Conservation (phyloP, 2,797 vertebrate genomes). For the Myotis planiceps region DNA sequence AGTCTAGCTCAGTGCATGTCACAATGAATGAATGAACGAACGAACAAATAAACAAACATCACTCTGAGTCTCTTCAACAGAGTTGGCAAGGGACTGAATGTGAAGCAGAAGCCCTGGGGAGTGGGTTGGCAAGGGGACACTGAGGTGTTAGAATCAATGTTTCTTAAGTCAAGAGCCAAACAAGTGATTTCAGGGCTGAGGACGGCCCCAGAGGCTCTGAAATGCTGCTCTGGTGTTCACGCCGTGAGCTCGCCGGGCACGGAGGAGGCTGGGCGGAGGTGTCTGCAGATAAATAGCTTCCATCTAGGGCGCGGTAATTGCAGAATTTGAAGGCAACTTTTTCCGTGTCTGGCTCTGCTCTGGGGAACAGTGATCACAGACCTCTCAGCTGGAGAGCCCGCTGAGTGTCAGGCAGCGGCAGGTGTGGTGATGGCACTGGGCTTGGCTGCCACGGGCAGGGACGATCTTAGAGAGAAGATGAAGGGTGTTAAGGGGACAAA, state of each 20-base stretch:
- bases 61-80: background rate
- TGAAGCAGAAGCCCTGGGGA: background rate
- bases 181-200: background rate
- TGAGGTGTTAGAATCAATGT: background rate
- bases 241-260: background rate
- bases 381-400: background rate
- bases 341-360: background rate
- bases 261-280: background rate
- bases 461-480: background rate
- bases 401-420: background rate
- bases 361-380: background rate
- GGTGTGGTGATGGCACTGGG: background rate
- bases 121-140: background rate
- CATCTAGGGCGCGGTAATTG: background rate
- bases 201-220: background rate
- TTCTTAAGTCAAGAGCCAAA: background rate
- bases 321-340: background rate
- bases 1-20: background rate
- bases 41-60: background rate
- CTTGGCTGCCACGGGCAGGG: background rate
- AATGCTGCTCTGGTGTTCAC: background rate
- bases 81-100: background rate
- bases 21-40: background rate
- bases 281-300: constrained; percentile 39
- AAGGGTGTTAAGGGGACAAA: background rate